Evolutionary conservation across 2,888 invertebrate genomes (phyloP).

Genomic region (Clostera curtula): DNA sequence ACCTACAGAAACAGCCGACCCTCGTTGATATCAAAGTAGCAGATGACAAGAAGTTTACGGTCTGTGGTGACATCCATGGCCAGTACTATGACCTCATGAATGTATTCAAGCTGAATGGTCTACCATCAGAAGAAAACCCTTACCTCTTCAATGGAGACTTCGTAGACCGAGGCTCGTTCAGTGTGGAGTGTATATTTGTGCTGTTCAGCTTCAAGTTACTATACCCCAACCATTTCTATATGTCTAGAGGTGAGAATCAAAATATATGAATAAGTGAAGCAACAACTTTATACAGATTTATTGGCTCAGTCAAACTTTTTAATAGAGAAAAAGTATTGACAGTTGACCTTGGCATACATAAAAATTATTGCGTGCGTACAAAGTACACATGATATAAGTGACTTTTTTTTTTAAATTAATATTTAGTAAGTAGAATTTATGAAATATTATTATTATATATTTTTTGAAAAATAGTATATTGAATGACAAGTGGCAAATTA

Average conservation of each 20-base stretch:
- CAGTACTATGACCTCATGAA: conserved; percentile 99
- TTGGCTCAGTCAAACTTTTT: no score
- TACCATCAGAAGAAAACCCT: conserved; percentile 95
- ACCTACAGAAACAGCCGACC: conserved; percentile 89
- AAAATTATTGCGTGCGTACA: no score
- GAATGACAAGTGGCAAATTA: no score
- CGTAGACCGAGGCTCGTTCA: conserved; percentile 99
- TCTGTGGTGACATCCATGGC: conserved; percentile 99
- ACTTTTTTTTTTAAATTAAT: no score
- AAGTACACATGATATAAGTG: no score
- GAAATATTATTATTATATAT: no score
- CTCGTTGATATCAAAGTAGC: conserved; percentile 92
- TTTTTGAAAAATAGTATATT: no score
- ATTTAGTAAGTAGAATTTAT: no score
- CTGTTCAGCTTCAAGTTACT: conserved; percentile 97
- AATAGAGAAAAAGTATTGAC: no score
- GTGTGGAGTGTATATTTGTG: conserved; percentile 98
- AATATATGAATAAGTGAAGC: conserved; percentile 4
- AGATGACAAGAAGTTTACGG: conserved; percentile 93
- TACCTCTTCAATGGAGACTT: conserved; percentile 99
- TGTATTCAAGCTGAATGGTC: conserved; percentile 97
- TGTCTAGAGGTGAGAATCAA: conserved; percentile 91
- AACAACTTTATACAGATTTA: background rate
- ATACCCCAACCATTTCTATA: conserved; percentile 96
- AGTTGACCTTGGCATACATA: no score